phyloP scores from a whole-genome alignment of 2,888 invertebrate species.

The Spicauda simplicius region DNA sequence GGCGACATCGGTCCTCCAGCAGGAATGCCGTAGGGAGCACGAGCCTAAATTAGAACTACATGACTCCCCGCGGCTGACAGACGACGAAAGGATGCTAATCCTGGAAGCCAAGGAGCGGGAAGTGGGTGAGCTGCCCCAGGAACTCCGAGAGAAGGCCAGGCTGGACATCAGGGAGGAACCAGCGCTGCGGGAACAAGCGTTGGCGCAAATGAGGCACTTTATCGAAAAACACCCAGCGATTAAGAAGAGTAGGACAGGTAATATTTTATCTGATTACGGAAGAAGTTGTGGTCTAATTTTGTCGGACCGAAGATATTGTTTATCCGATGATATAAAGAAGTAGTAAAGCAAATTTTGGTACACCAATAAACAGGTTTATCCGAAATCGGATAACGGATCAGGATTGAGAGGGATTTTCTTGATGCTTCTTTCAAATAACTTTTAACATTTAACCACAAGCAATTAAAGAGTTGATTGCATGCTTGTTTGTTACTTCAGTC shows the following conservation, averaged over 20 bases:
- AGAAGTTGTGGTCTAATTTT: no score
- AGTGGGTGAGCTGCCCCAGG: conserved; percentile 78
- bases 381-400: no score
- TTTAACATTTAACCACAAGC: no score
- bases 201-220: conserved; percentile 92
- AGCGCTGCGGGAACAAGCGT: conserved; percentile 88
- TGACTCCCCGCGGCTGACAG: conserved; percentile 61
- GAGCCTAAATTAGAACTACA: conserved; percentile 64
- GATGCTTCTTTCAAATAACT: no score
- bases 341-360: no score
- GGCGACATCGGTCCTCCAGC: conserved; percentile 80
- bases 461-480: no score
- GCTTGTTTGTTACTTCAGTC: no score
- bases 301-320: no score
- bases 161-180: conserved; percentile 93
- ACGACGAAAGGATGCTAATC: conserved; percentile 67
- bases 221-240: conserved; percentile 93
- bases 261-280: conserved; percentile 28
- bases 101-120: conserved; percentile 72
- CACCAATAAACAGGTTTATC: no score
- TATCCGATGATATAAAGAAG: no score
- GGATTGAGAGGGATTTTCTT: no score
- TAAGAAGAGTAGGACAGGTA: conserved; percentile 91
- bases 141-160: conserved; percentile 86
- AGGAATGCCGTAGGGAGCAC: conserved; percentile 68